These are phyloP conservation scores for Sminthurides aquaticus DNA, from an alignment of 2,888 invertebrate genomes.

Conservation along the genomic window DNA sequence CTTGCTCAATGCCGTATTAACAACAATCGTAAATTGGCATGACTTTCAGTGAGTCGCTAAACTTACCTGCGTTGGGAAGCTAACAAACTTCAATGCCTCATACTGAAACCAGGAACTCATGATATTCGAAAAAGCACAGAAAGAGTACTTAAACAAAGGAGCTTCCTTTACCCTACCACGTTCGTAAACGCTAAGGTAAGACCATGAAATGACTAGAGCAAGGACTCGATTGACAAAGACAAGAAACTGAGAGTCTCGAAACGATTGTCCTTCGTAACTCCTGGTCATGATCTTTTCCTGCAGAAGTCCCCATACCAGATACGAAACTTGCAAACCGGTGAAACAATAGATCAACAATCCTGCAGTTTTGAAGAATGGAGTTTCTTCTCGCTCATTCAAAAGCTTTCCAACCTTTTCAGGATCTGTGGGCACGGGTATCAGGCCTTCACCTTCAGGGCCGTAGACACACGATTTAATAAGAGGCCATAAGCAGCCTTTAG, in stretches of 20 bases:
- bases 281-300: constrained; percentile 98
- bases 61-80: constrained; percentile 88
- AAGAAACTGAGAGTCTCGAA: constrained; percentile 91
- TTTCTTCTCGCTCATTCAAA: neutral
- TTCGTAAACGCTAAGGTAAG: constrained; percentile 53
- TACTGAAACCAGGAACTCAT: constrained; percentile 99
- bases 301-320: constrained; percentile 89
- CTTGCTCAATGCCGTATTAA: no score
- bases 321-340: constrained; percentile 78
- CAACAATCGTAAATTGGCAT: no score
- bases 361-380: constrained; percentile 49
- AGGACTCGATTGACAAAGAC: constrained; percentile 90
- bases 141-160: constrained; percentile 89
- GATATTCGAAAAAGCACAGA: constrained; percentile 92
- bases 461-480: constrained; percentile 38
- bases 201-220: constrained; percentile 66
- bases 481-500: constrained; percentile 41
- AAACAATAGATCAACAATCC: constrained; percentile 68
- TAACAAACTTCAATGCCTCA: constrained; percentile 95
- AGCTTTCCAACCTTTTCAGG: constrained; percentile 15
- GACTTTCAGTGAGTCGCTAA: neutral
- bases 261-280: constrained; percentile 61
- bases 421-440: constrained; percentile 20
- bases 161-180: constrained; percentile 61
- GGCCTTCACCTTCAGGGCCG: constrained; percentile 37